Evolutionary conservation across 1,140 invertebrate genomes (phyloP).

Genomic region (Oryzaephilus surinamensis): DNA sequence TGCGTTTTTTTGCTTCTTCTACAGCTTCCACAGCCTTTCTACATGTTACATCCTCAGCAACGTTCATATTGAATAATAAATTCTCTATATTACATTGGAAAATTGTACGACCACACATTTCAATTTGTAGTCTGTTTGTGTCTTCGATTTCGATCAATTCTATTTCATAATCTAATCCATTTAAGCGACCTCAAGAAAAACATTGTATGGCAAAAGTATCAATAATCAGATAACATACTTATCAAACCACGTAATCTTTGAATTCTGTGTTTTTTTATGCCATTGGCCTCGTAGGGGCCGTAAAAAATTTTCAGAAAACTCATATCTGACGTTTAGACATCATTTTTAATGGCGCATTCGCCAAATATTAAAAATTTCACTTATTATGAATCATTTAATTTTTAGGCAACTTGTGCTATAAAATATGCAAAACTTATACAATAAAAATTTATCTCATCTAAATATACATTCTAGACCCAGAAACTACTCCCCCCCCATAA

Average conservation of each 20-base stretch:
- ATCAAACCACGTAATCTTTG: no score
- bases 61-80: constrained; percentile 15
- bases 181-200: no score
- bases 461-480: constrained; percentile 20
- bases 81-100: constrained; percentile 17
- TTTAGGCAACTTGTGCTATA: no score
- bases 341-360: no score
- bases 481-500: constrained; percentile 8
- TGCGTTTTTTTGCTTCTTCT: constrained; percentile 8
- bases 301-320: constrained; percentile 13
- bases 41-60: constrained; percentile 14
- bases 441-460: constrained; percentile 18
- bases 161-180: constrained; percentile 6
- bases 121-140: constrained; percentile 16
- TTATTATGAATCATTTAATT: no score
- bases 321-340: no score
- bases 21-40: constrained; percentile 8
- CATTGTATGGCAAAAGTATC: no score
- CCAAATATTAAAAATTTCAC: no score
- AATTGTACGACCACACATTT: constrained; percentile 15
- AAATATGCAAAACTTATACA: no score
- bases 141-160: constrained; percentile 9
- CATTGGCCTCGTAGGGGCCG: constrained; percentile 22
- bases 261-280: constrained; percentile 16
- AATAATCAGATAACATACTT: no score